Percentiles rank a stretch among this genome's conserved stretches.
phyloP scores from a whole-genome alignment of 2,797 vertebrate genomes.

The Scleropages formosus region DNA sequence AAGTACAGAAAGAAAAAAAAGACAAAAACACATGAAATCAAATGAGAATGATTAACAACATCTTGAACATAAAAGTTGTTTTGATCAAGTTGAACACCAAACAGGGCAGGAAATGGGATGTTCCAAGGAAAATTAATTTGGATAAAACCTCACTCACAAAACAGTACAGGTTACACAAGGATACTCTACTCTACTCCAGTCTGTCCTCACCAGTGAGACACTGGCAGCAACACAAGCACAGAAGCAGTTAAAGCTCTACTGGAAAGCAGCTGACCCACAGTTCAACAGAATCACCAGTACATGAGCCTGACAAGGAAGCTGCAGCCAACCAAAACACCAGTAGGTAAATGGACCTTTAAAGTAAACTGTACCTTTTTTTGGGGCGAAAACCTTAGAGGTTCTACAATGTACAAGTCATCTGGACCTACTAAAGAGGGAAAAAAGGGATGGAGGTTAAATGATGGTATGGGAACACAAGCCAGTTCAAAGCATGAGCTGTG shows the following conservation, averaged over 20 bases:
- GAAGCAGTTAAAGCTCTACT: conserved; percentile 43
- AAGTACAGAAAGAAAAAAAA: neutral
- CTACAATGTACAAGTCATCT: conserved; percentile 98
- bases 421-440: conserved; percentile 83
- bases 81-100: too few species aligned
- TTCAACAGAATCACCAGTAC: conserved; percentile 48
- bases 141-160: too few species aligned
- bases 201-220: neutral
- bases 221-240: conserved; percentile 36
- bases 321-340: conserved; percentile 50
- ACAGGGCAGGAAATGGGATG: too few species aligned
- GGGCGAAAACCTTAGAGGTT: conserved; percentile 97
- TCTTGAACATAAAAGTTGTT: neutral
- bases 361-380: conserved; percentile 91
- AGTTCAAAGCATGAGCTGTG: conserved; percentile 63
- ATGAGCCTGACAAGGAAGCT: conserved; percentile 38
- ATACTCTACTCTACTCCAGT: neutral
- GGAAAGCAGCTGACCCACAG: conserved; percentile 10
- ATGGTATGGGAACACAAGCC: conserved; percentile 62
- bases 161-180: neutral
- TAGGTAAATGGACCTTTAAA: conserved; percentile 44
- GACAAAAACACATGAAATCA: neutral
- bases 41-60: neutral
- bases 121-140: too few species aligned
- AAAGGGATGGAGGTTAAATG: conserved; percentile 69